Evolutionary conservation across 2,888 invertebrate species (phyloP).

Genomic region (Sthenelais limicola): DNA sequence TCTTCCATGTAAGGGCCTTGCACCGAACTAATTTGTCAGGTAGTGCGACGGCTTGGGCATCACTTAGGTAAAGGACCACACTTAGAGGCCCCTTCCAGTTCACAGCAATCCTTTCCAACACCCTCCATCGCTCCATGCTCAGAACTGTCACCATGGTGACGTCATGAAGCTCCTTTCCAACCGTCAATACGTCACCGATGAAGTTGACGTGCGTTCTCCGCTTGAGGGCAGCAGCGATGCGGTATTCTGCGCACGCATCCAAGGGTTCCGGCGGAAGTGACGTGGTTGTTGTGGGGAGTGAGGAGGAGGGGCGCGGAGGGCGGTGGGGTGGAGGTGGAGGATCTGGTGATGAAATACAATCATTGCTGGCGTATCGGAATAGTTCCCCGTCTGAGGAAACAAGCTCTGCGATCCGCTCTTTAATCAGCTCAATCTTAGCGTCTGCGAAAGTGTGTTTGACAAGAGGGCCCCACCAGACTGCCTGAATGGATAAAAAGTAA

Average conservation of each 20-base stretch:
- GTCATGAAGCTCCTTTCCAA: not conserved
- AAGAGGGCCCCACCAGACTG: slow-evolving; percentile 13
- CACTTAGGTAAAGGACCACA: not conserved
- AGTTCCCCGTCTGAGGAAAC: slow-evolving; percentile 24
- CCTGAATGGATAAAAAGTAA: too few species aligned
- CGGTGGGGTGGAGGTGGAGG: not conserved
- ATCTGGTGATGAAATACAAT: not conserved
- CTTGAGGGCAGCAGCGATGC: not conserved
- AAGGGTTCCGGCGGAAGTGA: not conserved
- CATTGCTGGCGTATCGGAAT: not conserved
- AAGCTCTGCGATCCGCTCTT: slow-evolving; percentile 1
- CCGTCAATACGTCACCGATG: not conserved
- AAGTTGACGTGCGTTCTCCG: slow-evolving; percentile 8
- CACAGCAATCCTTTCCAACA: slow-evolving; percentile 1
- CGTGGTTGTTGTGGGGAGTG: too few species aligned
- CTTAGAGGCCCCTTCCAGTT: slow-evolving; percentile 10
- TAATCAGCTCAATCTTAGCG: not conserved
- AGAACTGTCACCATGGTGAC: slow-evolving; percentile 16
- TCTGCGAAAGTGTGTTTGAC: slow-evolving; percentile 16
- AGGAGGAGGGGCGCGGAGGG: not conserved
- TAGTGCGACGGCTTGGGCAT: not conserved
- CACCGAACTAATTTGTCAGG: not conserved
- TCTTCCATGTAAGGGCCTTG: not conserved
- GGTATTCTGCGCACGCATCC: slow-evolving; percentile 4
- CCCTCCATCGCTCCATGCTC: slow-evolving; percentile 22